Conservation (phyloP, 2,797 vertebrate species). For the Phataginus tricuspis region DNA sequence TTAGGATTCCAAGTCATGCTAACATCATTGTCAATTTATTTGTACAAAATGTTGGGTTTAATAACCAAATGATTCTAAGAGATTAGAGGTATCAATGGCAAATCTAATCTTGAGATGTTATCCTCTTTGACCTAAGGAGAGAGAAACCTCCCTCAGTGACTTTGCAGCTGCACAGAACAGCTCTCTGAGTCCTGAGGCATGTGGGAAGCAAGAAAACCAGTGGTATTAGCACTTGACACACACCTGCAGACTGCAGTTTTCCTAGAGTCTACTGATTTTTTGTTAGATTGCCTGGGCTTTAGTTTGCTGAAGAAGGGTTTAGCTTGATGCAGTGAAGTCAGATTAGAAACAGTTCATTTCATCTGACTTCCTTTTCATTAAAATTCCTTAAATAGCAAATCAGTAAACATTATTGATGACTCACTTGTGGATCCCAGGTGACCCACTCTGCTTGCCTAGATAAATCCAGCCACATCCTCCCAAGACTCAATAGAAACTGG, state of each 20-base stretch:
- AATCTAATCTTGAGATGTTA: slow-evolving; percentile 34
- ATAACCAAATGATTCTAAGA: slow-evolving; percentile 45
- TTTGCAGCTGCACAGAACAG: slow-evolving; percentile 26
- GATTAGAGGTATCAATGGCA: slow-evolving; percentile 56
- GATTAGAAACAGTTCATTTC: slow-evolving; percentile 83
- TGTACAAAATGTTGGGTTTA: slow-evolving; percentile 65
- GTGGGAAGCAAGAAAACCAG: slow-evolving; percentile 26
- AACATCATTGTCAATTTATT: slow-evolving; percentile 58
- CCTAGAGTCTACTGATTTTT: slow-evolving; percentile 76
- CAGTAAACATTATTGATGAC: slow-evolving; percentile 69
- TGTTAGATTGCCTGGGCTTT: slow-evolving; percentile 74
- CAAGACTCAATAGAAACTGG: slow-evolving; percentile 63
- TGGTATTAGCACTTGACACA: slow-evolving; percentile 49
- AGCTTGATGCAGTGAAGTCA: slow-evolving; percentile 77
- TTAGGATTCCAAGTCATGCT: slow-evolving; percentile 29
- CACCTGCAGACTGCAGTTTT: slow-evolving; percentile 5
- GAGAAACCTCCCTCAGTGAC: background rate
- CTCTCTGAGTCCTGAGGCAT: background rate
- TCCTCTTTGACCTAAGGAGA: slow-evolving; percentile 22
- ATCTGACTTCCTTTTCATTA: slow-evolving; percentile 82
- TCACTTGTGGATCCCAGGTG: slow-evolving; percentile 52
- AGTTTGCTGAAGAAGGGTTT: slow-evolving; percentile 68
- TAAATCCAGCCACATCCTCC: slow-evolving; percentile 64
- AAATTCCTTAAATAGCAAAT: slow-evolving; percentile 82
- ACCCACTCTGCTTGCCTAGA: slow-evolving; percentile 42